These are phyloP conservation scores for Scopus umbretta DNA, from an alignment of 2,113 vertebrate species.

Conservation along the genomic window DNA sequence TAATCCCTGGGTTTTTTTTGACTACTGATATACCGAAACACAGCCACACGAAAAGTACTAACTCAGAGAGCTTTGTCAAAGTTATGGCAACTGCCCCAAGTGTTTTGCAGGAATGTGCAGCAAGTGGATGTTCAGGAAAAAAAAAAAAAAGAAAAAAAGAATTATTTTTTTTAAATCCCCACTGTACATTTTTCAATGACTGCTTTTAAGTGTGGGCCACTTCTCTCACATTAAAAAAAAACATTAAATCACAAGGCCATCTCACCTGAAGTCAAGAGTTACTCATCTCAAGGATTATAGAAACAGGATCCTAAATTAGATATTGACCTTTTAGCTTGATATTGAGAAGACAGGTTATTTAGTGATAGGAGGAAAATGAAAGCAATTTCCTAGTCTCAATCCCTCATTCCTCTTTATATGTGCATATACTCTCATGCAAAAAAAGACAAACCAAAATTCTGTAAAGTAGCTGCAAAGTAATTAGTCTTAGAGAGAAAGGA, in stretches of 20 bases:
- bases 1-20: background rate
- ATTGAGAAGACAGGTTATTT: background rate
- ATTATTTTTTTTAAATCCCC: too few relatives aligned
- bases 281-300: background rate
- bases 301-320: slow-evolving; percentile 19
- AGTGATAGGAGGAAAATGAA: background rate
- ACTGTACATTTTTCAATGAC: background rate
- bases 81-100: background rate
- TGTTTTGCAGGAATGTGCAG: background rate
- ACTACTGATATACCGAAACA: background rate
- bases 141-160: background rate
- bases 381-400: background rate
- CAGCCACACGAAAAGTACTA: background rate
- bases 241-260: background rate
- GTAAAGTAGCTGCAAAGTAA: background rate
- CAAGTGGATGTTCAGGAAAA: background rate
- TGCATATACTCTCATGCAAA: background rate
- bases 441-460: background rate
- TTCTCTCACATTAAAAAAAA: background rate
- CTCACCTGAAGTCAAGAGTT: background rate
- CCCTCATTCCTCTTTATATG: background rate
- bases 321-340: slow-evolving; percentile 14
- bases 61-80: background rate
- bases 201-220: background rate
- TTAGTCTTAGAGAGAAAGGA: background rate